Conservation (phyloP, 92 coral and sea anemone species). For the Actinernus sp. region DNA sequence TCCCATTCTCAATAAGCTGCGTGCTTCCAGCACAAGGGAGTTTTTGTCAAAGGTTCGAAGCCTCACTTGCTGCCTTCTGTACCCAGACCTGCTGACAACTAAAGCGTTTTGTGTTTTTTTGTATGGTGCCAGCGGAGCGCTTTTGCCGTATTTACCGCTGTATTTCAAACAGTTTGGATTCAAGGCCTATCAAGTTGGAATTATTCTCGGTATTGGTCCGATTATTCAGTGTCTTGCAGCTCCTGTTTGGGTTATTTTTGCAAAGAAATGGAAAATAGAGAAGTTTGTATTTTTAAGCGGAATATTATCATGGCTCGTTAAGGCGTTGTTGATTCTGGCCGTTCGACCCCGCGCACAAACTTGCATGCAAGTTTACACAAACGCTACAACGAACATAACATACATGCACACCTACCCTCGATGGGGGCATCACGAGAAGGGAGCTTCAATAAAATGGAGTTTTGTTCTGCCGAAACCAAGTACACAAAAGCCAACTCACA, state of each 20-base stretch:
- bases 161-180: slow-evolving; percentile 75
- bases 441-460: slow-evolving; percentile 14
- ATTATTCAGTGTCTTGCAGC: slow-evolving; percentile 71
- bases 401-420: slow-evolving; percentile 19
- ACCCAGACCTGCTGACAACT: slow-evolving; percentile 60
- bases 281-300: slow-evolving; percentile 62
- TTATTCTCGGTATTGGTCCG: slow-evolving; percentile 75
- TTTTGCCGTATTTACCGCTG: slow-evolving; percentile 71
- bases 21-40: background rate
- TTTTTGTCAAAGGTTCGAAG: background rate
- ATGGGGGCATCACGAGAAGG: slow-evolving; percentile 2
- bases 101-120: slow-evolving; percentile 68
- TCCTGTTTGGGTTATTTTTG: slow-evolving; percentile 62
- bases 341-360: slow-evolving; percentile 67
- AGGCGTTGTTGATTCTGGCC: slow-evolving; percentile 54
- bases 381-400: slow-evolving; percentile 38
- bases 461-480: background rate
- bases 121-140: slow-evolving; percentile 72
- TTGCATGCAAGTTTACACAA: slow-evolving; percentile 59
- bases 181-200: slow-evolving; percentile 65
- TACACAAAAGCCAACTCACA: background rate
- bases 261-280: slow-evolving; percentile 61
- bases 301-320: slow-evolving; percentile 59
- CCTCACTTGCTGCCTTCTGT: slow-evolving; percentile 29
- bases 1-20: slow-evolving; percentile 26